Evolutionary conservation across 2,797 vertebrate genomes (phyloP), one percentile per base, ranked within the genome.

Genomic region (Apogon hyalosoma): DNA sequence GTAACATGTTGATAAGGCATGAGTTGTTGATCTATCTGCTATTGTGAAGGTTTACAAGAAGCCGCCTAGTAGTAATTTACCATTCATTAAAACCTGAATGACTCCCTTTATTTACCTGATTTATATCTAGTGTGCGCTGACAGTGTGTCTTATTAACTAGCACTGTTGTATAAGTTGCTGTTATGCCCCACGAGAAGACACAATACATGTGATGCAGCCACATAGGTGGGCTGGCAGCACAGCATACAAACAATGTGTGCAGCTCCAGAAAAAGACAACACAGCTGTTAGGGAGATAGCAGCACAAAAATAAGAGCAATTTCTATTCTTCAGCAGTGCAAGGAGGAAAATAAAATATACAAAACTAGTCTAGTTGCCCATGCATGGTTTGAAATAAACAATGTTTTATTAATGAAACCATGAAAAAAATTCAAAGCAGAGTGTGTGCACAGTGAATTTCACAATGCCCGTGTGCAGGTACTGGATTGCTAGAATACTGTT

Each of bases 401-500:
- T 88, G 51, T 67, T 76, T 84, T 87, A 87, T 90, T 87, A 59
- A 85, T 73, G 36, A 1, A 18, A 36, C 0, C 2, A 47, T 13
- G 31, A 60, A 15, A 15, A 45, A n/a, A 81, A 83, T 66, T 31
- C 8, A 78, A 87, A 60, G 13, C 47, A 50, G 57, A 68, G 45
- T 45, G 65, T 65, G 51, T 65, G 60, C 68, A 72, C 53, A 75
- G 61, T 80, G 67, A 81, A 70, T 73, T 80, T 82, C 49, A 63
- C 57, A 72, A 59, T 31, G 40, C 13, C 8, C 41, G 2, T 65
- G 75, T 67, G 79, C 71, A 80, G 78, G 75, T 83, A 65, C 77
- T 59, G 73, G 66, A 70, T 70, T 66, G 70, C 41, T 54, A 53
- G 45, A 68, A 69, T 59, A 13, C 74, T 56, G 42, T 21, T 18